Conservation (phyloP, 2,888 invertebrate genomes). For the Fragum whitleyi region DNA sequence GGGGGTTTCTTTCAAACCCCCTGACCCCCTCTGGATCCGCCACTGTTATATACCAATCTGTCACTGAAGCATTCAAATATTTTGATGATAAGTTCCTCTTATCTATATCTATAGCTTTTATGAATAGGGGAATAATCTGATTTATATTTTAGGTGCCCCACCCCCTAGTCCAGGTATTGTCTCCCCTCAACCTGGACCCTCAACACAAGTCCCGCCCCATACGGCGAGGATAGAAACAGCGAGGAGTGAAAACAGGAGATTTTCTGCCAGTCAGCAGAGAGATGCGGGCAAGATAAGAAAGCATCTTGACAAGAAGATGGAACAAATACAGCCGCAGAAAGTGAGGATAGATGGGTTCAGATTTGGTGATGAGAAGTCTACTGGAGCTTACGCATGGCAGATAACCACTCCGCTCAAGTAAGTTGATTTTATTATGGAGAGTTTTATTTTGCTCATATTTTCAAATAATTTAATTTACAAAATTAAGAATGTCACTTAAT, state of each 20-base stretch:
- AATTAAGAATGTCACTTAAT: background rate
- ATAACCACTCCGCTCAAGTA: slow-evolving; percentile 80
- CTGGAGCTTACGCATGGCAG: slow-evolving; percentile 82
- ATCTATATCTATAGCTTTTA: too few relatives aligned
- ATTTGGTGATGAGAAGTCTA: slow-evolving; percentile 74
- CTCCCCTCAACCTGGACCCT: slow-evolving; percentile 21
- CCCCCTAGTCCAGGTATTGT: slow-evolving; percentile 50
- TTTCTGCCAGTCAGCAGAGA: slow-evolving; percentile 65
- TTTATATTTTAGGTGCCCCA: slow-evolving; percentile 39
- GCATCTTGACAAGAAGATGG: slow-evolving; percentile 74
- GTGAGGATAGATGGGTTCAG: slow-evolving; percentile 80
- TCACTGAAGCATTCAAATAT: too few relatives aligned
- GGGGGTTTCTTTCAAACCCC: too few relatives aligned
- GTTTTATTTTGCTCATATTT: too few relatives aligned
- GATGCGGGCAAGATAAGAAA: slow-evolving; percentile 71
- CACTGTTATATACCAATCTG: too few relatives aligned
- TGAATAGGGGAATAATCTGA: too few relatives aligned
- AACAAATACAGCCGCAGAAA: slow-evolving; percentile 73
- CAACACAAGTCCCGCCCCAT: slow-evolving; percentile 10
- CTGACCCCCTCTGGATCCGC: too few relatives aligned
- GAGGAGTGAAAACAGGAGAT: slow-evolving; percentile 56
- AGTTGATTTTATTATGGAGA: slow-evolving; percentile 26
- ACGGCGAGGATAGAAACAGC: slow-evolving; percentile 46
- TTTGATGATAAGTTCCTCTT: too few relatives aligned
- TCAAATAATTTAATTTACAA: background rate